Evolutionary conservation across 1,140 invertebrate genomes (phyloP).

Genomic region (Aricia agestis): DNA sequence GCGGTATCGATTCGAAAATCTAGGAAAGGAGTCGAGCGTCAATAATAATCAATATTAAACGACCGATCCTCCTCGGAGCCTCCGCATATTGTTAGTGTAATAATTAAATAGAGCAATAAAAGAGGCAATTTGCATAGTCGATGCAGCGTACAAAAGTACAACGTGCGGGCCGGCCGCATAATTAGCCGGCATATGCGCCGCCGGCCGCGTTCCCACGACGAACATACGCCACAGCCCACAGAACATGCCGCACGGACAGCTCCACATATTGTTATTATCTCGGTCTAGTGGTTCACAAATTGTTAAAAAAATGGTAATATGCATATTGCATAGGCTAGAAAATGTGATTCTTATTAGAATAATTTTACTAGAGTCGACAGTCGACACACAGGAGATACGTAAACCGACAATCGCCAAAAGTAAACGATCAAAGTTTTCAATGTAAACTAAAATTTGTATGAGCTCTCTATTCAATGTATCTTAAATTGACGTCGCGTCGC

Average conservation of each 20-base stretch:
- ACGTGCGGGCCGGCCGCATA: conserved; percentile 26
- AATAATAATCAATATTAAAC: neutral
- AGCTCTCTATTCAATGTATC: no score
- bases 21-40: neutral
- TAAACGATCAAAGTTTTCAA: no score
- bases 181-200: conserved; percentile 28
- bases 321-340: no score
- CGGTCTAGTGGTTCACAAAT: neutral
- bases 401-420: no score
- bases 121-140: conserved; percentile 6
- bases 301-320: neutral
- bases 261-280: neutral
- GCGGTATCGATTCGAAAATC: neutral
- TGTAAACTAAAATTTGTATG: no score
- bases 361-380: no score
- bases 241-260: conserved; percentile 3
- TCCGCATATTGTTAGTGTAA: neutral
- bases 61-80: neutral
- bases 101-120: conserved; percentile 11
- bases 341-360: no score
- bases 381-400: no score
- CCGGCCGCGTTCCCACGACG: conserved; percentile 29
- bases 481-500: no score
- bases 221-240: conserved; percentile 6
- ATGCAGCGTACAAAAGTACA: conserved; percentile 19